Evolutionary conservation across 2,888 invertebrate species (phyloP), one percentile per base, ranked within the genome.

Genomic region (Drosophila antonietae): DNA sequence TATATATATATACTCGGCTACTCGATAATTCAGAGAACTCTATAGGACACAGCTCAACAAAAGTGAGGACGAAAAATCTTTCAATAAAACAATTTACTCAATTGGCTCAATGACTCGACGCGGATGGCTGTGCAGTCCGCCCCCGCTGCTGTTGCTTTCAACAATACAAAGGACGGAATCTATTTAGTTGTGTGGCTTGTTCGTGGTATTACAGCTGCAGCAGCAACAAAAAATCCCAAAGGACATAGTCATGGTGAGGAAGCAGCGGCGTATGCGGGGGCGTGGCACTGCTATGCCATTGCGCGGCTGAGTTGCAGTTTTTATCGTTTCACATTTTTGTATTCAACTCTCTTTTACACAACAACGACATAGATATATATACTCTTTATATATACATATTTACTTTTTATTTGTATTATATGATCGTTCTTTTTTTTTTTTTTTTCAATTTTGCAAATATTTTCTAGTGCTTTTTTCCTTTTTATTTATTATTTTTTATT

Each of bases 81-180:
- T 88, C 89, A 88, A 88, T 90, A 87, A 89, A 89, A 90, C 89
- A 88, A 89, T 90, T 90, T 89, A 88, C 88, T 84, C 90, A 89
- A 89, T 89, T 89, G 89, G 89, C 87, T 90, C 90, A 87, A 89
- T 89, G 87, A 85, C 87, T 83, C 83, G 83, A 70, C 88, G 73
- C 71, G 83, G 85, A 80, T 82, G 35, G 51, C 65, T 43, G 41
- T 37, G 41, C 41, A 31, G 31, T 2, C 28, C 64, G 31, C 7
- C 28, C 64, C 67, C 80, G 63, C 77, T 72, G 75, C 73, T 61
- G 62, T 72, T 63, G 68, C 69, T 57, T 53, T 65, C 57, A 20
- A 46, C 68, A 61, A 49, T 55, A 66, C 69, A 77, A 68, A 67
- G 33, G 31, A 70, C 33, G 23, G 82, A 73, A 81, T 83, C 83